phyloP scores from a whole-genome alignment of 2,797 vertebrate species.

The Mallotus villosus region DNA sequence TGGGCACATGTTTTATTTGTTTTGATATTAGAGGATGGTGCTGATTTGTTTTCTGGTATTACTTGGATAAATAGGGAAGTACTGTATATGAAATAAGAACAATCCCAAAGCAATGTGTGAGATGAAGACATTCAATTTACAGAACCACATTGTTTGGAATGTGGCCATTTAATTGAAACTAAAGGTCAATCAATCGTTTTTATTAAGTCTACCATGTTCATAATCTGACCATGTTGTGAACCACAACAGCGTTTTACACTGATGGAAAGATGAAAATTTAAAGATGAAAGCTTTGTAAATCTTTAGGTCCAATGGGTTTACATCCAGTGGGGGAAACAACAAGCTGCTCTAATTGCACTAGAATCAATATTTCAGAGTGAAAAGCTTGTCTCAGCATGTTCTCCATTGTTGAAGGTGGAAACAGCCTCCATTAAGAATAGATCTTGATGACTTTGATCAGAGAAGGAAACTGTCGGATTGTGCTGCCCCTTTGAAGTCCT shows the following conservation, averaged over 20 bases:
- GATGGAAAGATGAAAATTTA: too few species aligned
- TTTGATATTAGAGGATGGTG: too few species aligned
- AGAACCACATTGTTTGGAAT: not conserved
- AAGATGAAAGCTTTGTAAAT: too few species aligned
- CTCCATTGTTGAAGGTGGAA: not conserved
- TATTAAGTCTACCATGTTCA: not conserved
- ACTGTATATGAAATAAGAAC: not conserved
- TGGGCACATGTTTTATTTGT: too few species aligned
- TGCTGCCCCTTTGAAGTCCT: conserved; percentile 15
- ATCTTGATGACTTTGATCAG: conserved; percentile 32
- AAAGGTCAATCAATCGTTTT: not conserved
- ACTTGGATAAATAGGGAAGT: not conserved
- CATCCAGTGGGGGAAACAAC: not conserved
- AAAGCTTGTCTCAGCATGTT: conserved; percentile 27
- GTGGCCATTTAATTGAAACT: not conserved
- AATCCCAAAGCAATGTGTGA: not conserved
- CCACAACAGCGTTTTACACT: not conserved
- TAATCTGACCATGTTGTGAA: not conserved
- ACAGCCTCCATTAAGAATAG: conserved; percentile 4
- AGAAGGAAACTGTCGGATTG: conserved; percentile 5
- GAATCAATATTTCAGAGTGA: conserved; percentile 45
- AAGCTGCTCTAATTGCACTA: conserved; percentile 6
- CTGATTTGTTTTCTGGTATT: not conserved
- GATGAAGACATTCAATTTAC: not conserved
- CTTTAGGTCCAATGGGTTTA: too few species aligned